phyloP scores from a whole-genome alignment of 2,113 vertebrate genomes.

The Crypturellus undulatus region DNA sequence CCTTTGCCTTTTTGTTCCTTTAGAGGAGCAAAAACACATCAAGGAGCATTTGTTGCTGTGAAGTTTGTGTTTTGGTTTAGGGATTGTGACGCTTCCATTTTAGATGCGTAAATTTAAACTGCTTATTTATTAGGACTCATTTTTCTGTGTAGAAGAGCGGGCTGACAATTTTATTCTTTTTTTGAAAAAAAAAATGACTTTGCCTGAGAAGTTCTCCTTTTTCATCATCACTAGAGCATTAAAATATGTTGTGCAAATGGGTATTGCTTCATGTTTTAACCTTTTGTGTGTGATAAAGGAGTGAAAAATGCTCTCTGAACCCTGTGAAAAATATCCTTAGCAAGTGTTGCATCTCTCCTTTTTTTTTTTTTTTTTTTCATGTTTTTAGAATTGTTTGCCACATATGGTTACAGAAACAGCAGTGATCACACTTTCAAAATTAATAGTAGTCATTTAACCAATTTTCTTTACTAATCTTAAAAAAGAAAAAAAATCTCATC shows the following conservation, averaged over 20 bases:
- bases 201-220: not conserved
- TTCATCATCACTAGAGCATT: not conserved
- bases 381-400: slow-evolving; percentile 51
- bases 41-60: not conserved
- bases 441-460: slow-evolving; percentile 13
- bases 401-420: not conserved
- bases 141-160: not conserved
- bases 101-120: not conserved
- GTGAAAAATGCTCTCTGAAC: not conserved
- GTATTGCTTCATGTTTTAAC: slow-evolving; percentile 14
- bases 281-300: slow-evolving; percentile 30
- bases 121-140: not conserved
- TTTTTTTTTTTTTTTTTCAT: not conserved
- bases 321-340: slow-evolving; percentile 36
- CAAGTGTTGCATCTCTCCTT: not conserved
- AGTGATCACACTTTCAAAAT: slow-evolving; percentile 15
- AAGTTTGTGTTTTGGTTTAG: not conserved
- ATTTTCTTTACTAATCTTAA: not conserved
- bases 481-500: not conserved
- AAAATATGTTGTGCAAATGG: not conserved
- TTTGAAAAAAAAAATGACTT: not conserved
- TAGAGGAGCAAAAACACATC: not conserved
- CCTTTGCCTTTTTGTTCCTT: not conserved
- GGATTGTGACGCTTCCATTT: not conserved
- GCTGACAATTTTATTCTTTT: not conserved